Evolutionary conservation across 2,888 invertebrate species (phyloP), one percentile per base, ranked within the genome.

Genomic region (Drosophila nr. perissopoda): DNA sequence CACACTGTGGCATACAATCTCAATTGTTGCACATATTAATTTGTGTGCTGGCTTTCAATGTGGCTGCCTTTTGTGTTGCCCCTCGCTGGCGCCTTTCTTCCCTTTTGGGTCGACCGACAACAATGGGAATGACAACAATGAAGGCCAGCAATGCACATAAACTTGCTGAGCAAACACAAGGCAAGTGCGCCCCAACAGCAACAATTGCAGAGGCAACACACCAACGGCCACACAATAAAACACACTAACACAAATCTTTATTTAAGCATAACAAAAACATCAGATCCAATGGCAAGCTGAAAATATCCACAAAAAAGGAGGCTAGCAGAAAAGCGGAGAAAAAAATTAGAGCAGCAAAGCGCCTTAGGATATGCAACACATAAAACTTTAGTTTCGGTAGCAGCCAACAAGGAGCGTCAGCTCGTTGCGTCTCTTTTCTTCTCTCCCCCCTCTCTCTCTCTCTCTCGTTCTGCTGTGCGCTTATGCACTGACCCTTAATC

Each of bases 191-290:
- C 66, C 49, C 66, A 64, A 62, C 62, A 57, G 53, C 56, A 59
- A 46, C 46, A 46, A 46, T 46, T 46, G 46, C 25, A 25, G 25
- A 25, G 46, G 46, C 46, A 46, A 46, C 46, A 46, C 46, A 46
- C 46, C 16, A 25, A 58, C 36, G 54, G 57, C 52, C 46, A 69
- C 70, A 72, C 60, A 70, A 79, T 64, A 68, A 66, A 70, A 67
- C 85, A 85, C 77, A 89, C 88, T 85, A 87, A 88, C 87, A 87
- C 88, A 87, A 87, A 89, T 87, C 88, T 85, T 85, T 88, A 89
- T 85, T 85, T 88, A 85, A 77, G 86, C 88, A 82, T 77, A 82
- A 80, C 79, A 88, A 81, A 85, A 83, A 79, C 83, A 86, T 70
- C 58, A 48, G 57, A 53, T 56, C 77, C 79, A 73, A 77, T 81